Percentiles rank a stretch among this genome's conserved stretches.
Conservation (phyloP, 2,888 invertebrate species). For the Xylota sylvarum region DNA sequence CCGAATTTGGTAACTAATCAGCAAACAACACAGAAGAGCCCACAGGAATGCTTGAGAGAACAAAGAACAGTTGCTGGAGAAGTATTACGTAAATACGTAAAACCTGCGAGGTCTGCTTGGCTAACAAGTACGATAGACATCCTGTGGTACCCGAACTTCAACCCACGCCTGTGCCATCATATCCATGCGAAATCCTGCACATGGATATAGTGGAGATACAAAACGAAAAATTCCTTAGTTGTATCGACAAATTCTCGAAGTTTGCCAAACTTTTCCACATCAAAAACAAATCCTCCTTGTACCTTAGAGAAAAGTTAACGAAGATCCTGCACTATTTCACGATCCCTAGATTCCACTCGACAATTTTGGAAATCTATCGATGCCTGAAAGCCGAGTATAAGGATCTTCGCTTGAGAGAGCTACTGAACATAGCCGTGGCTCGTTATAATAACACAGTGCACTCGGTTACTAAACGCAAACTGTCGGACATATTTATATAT, state of each 20-base stretch:
- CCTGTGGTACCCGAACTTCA: not conserved
- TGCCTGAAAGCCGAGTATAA: conserved; percentile 10
- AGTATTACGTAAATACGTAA: conserved; percentile 4
- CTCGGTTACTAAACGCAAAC: conserved; percentile 13
- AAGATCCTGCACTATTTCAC: not conserved
- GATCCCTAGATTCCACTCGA: not conserved
- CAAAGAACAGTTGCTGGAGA: conserved; percentile 13
- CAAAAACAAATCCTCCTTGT: not conserved
- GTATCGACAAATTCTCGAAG: not conserved
- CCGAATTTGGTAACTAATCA: not conserved
- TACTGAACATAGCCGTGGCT: not conserved
- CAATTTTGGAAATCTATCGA: conserved; percentile 5
- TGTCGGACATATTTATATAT: not conserved
- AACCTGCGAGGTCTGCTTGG: not conserved
- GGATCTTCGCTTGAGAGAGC: not conserved
- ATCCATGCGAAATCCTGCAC: conserved; percentile 6
- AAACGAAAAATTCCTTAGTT: conserved; percentile 8
- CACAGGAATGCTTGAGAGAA: conserved; percentile 1
- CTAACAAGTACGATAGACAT: too few species aligned
- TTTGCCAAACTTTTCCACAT: not conserved
- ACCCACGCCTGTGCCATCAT: conserved; percentile 3
- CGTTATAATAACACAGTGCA: not conserved
- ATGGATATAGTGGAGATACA: conserved; percentile 6
- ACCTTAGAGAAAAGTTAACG: not conserved
- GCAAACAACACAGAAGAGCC: not conserved